A percentile compares a stretch with the other conserved stretches of the same genome.
Conservation (phyloP, 1,140 invertebrate species). For the Drosophila grimshawi region DNA sequence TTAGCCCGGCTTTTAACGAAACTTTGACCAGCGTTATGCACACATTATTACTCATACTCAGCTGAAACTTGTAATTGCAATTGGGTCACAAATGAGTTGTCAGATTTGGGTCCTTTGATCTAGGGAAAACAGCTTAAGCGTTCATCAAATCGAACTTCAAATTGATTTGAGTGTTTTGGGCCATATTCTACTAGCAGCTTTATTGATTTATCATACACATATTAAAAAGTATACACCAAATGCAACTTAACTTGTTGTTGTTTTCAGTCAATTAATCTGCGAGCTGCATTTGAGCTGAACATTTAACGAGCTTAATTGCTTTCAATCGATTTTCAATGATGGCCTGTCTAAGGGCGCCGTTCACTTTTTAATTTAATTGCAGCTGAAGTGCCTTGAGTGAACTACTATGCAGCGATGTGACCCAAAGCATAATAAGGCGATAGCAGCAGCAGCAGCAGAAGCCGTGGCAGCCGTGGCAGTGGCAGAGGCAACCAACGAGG, state of each 20-base stretch:
- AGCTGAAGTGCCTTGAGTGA: conserved; percentile 50
- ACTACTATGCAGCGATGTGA: conserved; percentile 70
- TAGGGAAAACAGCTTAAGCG: too few relatives aligned
- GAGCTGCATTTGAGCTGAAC: conserved; percentile 24
- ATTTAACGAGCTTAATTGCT: conserved; percentile 32
- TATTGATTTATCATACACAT: too few relatives aligned
- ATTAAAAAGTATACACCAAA: background rate
- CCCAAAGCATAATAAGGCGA: conserved; percentile 31
- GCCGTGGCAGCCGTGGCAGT: background rate
- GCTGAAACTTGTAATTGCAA: too few relatives aligned
- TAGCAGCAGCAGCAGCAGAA: conserved; percentile 24
- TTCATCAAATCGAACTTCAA: too few relatives aligned
- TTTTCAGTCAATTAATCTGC: background rate
- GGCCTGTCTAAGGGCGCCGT: background rate
- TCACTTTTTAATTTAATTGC: conserved; percentile 32
- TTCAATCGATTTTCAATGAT: conserved; percentile 45
- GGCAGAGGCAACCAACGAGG: conserved; percentile 11
- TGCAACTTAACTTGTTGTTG: background rate
- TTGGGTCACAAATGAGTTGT: too few relatives aligned
- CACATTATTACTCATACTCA: too few relatives aligned
- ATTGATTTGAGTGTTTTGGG: too few relatives aligned
- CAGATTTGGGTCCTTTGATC: too few relatives aligned
- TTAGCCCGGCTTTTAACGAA: too few relatives aligned
- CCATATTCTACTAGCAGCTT: too few relatives aligned
- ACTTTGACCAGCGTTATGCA: too few relatives aligned